Evolutionary conservation across 2,797 vertebrate species (phyloP).

Genomic region (Oreochromis grahami): DNA sequence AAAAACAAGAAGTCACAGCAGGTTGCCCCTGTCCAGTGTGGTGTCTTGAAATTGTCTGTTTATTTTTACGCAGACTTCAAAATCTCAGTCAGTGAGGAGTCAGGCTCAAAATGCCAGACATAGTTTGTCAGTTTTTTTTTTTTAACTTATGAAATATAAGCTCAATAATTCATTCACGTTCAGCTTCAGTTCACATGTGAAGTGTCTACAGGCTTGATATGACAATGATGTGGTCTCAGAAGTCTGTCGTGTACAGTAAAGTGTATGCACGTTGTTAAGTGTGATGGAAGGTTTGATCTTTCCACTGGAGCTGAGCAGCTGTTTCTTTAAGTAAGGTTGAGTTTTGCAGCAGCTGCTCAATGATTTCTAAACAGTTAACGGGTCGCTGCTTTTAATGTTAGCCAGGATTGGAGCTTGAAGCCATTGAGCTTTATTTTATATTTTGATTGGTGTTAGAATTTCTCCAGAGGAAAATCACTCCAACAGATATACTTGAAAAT

Average conservation of each 20-base stretch:
- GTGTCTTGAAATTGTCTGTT: background rate
- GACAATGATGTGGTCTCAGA: background rate
- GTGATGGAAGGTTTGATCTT: background rate
- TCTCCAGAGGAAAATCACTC: background rate
- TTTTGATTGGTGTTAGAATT: background rate
- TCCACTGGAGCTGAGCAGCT: background rate
- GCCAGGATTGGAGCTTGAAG: accelerated
- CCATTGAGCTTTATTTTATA: background rate
- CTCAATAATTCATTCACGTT: background rate
- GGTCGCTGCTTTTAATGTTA: background rate
- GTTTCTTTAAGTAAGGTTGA: background rate
- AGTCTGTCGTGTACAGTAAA: background rate
- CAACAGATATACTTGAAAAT: background rate
- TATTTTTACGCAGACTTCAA: background rate
- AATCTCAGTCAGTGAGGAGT: background rate
- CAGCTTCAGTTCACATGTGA: background rate
- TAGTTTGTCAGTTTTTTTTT: background rate
- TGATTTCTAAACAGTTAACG: background rate
- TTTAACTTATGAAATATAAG: background rate
- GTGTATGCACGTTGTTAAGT: background rate
- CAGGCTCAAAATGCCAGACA: background rate
- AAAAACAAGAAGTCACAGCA: background rate
- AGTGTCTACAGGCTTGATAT: background rate
- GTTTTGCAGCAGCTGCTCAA: background rate
- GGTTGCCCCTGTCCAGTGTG: background rate